Conservation (phyloP, 2,113 vertebrate genomes). For the Gallinago media region DNA sequence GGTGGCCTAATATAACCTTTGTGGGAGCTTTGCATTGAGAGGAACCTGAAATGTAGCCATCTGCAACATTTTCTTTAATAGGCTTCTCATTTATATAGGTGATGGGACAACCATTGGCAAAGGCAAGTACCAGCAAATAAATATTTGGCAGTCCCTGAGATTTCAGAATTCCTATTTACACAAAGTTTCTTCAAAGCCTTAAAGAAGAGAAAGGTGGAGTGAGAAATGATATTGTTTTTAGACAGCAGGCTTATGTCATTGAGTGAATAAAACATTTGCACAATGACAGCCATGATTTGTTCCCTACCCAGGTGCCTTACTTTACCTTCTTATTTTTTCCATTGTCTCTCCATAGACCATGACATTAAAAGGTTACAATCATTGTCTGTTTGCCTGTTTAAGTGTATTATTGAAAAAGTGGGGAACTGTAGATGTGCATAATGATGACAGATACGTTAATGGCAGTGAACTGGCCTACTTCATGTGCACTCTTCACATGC, state of each 20-base stretch:
- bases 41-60: neutral
- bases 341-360: rapidly evolving
- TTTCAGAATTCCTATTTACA: neutral
- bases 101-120: neutral
- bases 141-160: neutral
- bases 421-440: neutral
- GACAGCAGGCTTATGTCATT: neutral
- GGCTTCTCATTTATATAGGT: neutral
- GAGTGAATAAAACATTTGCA: neutral
- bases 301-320: neutral
- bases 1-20: neutral
- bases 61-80: neutral
- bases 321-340: neutral
- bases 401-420: neutral
- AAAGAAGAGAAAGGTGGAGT: neutral
- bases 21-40: neutral
- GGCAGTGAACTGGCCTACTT: neutral
- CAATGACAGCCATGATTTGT: neutral
- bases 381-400: neutral
- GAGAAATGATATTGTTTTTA: neutral
- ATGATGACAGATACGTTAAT: neutral
- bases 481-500: neutral
- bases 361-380: neutral
- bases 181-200: neutral
- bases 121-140: neutral